Base-by-base conservation (phyloP, 35 echinoderm and acorn worm genomes). In the Apostichopus japonicus region DNA sequence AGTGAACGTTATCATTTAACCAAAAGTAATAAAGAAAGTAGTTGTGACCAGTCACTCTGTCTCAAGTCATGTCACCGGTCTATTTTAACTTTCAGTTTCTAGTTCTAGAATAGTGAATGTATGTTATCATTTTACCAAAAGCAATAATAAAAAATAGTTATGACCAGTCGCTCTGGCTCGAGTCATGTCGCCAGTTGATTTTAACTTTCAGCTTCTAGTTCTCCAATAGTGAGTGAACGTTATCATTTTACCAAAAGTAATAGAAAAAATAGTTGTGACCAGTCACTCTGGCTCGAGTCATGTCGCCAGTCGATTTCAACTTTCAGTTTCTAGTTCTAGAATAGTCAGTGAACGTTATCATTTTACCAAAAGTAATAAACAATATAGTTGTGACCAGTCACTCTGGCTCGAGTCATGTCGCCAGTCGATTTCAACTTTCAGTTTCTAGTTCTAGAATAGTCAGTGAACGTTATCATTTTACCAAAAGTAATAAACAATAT, bases 391-490 rank as follows among this genome's bases (percentile, higher is more conserved):
- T 59, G 17, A 67, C 17, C 63, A 67, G 63, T 67, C 17, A 14
- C 10, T 17, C 63, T 14, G 63, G 17, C 11, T 67, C 63, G 2
- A 67, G 63, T 17, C 63, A 67, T 3, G 17, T 33, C 27, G 2
- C 27, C 27, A 2, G 27, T 33, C 27, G 27, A 33, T 33, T 33
- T 33, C 2, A 33, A 14, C 92, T 98, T 25, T 86, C 88, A 56
- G 94, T 95, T 7, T 86, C 94, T 53, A 98, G 94, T 58, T 98
- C 96, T 6, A 95, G 94, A 95, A 63, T 98, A 25, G 96, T 98
- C 92, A 90, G 84, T 91, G 27, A 1, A 33, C 0, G 27, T 33
- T 33, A 33, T 33, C 27, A 33, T 33, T 33, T 33, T 33, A 33
- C 27, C 27, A 33, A 33, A 33, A 33, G 27, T 2, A 44, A 24